Conservation (phyloP, 2,797 vertebrate species). For the Trachurus trachurus region DNA sequence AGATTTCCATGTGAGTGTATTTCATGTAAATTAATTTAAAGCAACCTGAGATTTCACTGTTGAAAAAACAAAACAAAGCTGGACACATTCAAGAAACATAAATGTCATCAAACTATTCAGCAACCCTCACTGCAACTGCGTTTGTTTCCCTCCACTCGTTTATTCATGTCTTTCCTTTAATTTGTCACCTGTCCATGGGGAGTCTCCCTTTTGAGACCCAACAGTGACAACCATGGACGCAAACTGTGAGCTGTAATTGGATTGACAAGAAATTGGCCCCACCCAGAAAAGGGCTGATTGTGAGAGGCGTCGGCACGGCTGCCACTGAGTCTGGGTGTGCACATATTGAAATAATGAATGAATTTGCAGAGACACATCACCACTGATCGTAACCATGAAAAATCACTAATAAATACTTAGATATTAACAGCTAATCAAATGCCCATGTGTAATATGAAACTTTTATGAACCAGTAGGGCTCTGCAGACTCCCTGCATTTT, state of each 20-base stretch:
- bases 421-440: background rate
- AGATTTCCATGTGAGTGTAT: background rate
- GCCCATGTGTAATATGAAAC: background rate
- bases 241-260: constrained; percentile 37
- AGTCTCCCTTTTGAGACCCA: constrained; percentile 21
- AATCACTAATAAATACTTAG: background rate
- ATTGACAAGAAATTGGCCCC: constrained; percentile 49
- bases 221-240: constrained; percentile 15
- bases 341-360: constrained; percentile 4
- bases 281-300: constrained; percentile 41
- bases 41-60: no score
- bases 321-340: constrained; percentile 29
- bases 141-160: background rate
- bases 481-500: background rate
- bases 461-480: background rate
- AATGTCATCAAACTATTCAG: background rate
- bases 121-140: background rate
- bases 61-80: background rate
- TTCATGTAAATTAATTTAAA: background rate
- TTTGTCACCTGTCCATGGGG: constrained; percentile 22
- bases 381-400: background rate
- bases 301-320: constrained; percentile 24
- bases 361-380: background rate
- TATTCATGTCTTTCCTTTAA: constrained; percentile 22
- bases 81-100: background rate